phyloP scores from a whole-genome alignment of 1,140 invertebrate species.

The Cataglyphis hispanica region DNA sequence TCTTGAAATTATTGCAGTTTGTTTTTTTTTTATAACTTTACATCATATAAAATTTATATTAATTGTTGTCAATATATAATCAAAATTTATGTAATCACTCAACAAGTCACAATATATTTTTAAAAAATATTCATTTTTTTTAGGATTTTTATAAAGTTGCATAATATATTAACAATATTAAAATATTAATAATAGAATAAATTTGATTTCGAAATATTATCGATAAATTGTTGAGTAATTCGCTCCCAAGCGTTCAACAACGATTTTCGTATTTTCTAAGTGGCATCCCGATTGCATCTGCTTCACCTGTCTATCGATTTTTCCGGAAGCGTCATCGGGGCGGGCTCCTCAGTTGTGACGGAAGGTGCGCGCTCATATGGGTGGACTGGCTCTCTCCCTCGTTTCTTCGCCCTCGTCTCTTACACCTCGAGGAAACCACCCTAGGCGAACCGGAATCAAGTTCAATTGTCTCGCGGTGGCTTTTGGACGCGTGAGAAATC shows the following conservation, averaged over 20 bases:
- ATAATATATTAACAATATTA: no score
- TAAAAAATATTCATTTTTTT: no score
- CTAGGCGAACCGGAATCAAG: slow-evolving; percentile 79
- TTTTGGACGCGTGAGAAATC: slow-evolving; percentile 85
- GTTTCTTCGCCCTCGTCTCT: slow-evolving; percentile 59
- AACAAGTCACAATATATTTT: no score
- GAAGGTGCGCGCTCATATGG: slow-evolving; percentile 73
- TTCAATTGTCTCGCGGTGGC: slow-evolving; percentile 82
- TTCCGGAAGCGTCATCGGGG: slow-evolving; percentile 69
- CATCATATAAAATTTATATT: not conserved
- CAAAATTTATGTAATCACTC: no score
- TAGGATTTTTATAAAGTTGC: no score
- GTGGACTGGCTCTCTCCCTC: slow-evolving; percentile 66
- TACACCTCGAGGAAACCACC: slow-evolving; percentile 68
- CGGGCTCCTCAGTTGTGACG: slow-evolving; percentile 31
- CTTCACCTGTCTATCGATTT: slow-evolving; percentile 77
- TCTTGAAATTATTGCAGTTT: not conserved
- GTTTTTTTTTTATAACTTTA: not conserved
- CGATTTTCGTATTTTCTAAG: slow-evolving; percentile 27
- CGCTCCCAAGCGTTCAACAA: not conserved
- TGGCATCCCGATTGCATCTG: slow-evolving; percentile 67
- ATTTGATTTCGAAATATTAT: not conserved
- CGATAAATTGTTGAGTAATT: not conserved
- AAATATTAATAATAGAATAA: not conserved
- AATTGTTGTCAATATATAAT: not conserved